Base-by-base conservation (phyloP, 2,888 invertebrate species). In the Caenorhabditis becei region DNA sequence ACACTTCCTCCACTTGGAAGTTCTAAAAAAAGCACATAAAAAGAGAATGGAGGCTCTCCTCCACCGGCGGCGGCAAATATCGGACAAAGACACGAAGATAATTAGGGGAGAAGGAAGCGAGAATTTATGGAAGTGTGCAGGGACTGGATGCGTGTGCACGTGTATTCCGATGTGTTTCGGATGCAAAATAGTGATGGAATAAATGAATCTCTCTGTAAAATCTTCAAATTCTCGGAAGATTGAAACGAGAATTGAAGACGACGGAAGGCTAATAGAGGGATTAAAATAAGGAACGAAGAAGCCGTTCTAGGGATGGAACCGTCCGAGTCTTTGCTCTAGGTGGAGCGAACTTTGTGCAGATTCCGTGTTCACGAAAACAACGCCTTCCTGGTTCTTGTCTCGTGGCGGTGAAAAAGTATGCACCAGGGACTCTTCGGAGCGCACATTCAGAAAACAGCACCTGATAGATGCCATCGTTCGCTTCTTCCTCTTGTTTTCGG, bases 381-480 rank as follows among this genome's bases (percentile, higher is more conserved):
- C 47, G 18, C 18, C 26, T 65, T 56, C 28, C 35, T 58, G n/a
- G 47, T 47, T 26, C 56, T 54, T 54, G 53, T 58, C 51, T 51
- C 26, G 47, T 32, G 47, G 18, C 72, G 56, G 72, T 63, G 72
- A 65, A 74, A 74, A 65, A 74, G 72, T 65, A 74, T 74, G 49
- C 72, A 74, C 72, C 23, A 58, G 72, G 72, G 72, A 74, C n/a
- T n/a, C n/a, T n/a, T n/a, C 63, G 23, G 16, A 3, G 18, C 23
- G 28, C 32, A 32, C 51, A 49, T 49, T 18, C n/a, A 62, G 44
- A 72, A 72, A 63, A 63, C 63, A 72, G 47, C 72, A 72, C 72
- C 72, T 71, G 70, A 61, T 71, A 62, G 51, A 53, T 61, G 70
- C 58, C 47, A 47, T 47, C 44, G 58, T 23, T 37, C 10, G 63